Evolutionary conservation across 2,113 vertebrate genomes (phyloP).

Genomic region (Chitala chitala): DNA sequence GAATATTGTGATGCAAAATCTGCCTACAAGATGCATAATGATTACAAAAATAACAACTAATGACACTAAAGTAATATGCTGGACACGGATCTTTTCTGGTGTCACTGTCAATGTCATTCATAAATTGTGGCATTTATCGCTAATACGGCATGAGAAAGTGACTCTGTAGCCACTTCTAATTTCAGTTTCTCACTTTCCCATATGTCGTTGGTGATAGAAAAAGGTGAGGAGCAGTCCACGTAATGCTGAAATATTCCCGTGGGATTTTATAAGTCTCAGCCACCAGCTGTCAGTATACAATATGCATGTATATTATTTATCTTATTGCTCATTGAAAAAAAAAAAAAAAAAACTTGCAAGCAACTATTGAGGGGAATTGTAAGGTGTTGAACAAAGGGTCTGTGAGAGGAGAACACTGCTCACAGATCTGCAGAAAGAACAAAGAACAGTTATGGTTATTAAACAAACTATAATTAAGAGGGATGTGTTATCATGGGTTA

Average conservation of each 20-base stretch:
- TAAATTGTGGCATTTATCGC: neutral
- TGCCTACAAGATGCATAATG: no score
- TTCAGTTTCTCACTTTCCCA: neutral
- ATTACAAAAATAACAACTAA: no score
- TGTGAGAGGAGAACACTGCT: neutral
- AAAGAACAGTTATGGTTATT: neutral
- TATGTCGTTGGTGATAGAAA: neutral
- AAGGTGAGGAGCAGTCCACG: neutral
- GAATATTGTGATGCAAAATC: no score
- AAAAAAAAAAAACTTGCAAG: neutral
- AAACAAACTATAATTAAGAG: slow-evolving; percentile 20
- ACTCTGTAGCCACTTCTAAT: neutral
- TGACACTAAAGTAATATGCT: no score
- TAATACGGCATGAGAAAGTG: neutral
- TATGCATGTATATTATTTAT: neutral
- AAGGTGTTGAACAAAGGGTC: neutral
- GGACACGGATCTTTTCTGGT: neutral
- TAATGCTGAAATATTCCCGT: neutral
- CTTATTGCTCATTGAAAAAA: neutral
- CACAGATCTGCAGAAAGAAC: neutral
- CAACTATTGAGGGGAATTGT: neutral
- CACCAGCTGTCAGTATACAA: neutral
- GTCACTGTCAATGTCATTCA: neutral
- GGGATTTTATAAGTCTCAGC: neutral
- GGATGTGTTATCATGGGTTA: neutral